Evolutionary conservation across 2,113 vertebrate genomes (phyloP).

Genomic region (Corythaeola cristata): DNA sequence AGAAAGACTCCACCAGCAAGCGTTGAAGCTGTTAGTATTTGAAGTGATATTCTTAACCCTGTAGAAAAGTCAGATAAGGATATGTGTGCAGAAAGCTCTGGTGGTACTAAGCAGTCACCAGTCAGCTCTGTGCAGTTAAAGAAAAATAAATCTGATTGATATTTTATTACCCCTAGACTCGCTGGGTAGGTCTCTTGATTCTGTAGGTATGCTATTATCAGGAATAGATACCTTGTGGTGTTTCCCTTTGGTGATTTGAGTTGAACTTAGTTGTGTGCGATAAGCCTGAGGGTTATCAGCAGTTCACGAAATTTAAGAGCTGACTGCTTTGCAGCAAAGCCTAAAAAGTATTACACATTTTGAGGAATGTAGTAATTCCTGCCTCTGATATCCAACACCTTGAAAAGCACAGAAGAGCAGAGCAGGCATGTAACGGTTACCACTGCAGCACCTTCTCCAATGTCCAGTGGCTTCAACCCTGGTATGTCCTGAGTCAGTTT

Average conservation of each 20-base stretch:
- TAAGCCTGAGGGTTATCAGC: neutral
- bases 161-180: neutral
- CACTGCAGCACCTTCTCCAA: neutral
- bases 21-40: neutral
- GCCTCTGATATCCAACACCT: neutral
- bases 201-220: neutral
- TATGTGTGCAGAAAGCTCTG: neutral
- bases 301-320: neutral
- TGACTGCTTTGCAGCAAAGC: neutral
- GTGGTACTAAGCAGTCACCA: neutral
- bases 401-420: neutral
- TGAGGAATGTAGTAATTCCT: neutral
- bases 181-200: neutral
- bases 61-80: neutral
- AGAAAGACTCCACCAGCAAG: neutral
- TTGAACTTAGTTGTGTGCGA: neutral
- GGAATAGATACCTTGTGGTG: neutral
- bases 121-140: neutral
- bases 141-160: neutral
- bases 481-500: neutral
- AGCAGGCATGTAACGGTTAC: neutral
- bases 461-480: neutral
- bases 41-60: neutral
- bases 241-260: neutral
- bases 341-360: neutral